These are phyloP conservation scores for Drosophila murphyi DNA, from an alignment of 1,140 invertebrate species.

Conservation along the genomic window DNA sequence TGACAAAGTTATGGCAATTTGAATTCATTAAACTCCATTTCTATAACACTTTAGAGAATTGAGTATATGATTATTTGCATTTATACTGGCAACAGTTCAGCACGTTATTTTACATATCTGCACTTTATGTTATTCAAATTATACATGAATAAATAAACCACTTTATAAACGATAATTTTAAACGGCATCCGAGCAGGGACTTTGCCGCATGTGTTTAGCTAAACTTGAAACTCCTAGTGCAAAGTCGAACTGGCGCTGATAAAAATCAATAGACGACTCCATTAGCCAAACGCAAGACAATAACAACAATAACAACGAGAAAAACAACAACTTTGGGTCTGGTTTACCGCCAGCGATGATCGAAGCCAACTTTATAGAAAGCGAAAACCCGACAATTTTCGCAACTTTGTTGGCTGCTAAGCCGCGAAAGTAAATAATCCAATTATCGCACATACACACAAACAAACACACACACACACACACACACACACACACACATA, in stretches of 20 bases:
- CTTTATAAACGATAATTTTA: not conserved
- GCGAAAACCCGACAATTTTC: slow-evolving; percentile 80
- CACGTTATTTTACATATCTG: too few species aligned
- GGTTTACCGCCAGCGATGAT: slow-evolving; percentile 29
- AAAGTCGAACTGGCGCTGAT: slow-evolving; percentile 36
- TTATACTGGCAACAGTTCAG: too few species aligned
- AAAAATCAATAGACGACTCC: slow-evolving; percentile 46
- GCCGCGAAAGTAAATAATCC: slow-evolving; percentile 82
- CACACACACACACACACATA: not conserved
- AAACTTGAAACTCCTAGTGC: slow-evolving; percentile 39
- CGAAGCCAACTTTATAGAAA: slow-evolving; percentile 65
- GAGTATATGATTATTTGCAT: too few species aligned
- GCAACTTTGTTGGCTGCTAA: slow-evolving; percentile 71
- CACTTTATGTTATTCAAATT: slow-evolving; percentile 1
- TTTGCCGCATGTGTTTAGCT: not conserved
- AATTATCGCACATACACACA: slow-evolving; percentile 72
- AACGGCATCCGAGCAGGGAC: slow-evolving; percentile 7
- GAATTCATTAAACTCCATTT: too few species aligned
- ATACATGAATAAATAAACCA: slow-evolving; percentile 20
- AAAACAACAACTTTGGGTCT: slow-evolving; percentile 2
- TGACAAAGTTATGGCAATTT: too few species aligned
- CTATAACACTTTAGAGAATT: too few species aligned
- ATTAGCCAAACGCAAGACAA: slow-evolving; percentile 29
- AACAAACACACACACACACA: not conserved
- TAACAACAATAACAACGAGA: slow-evolving; percentile 14